A percentile compares a stretch with the other conserved stretches of the same genome.
Evolutionary conservation across 2,888 invertebrate genomes (phyloP).

Genomic region (Caenorhabditis afra): DNA sequence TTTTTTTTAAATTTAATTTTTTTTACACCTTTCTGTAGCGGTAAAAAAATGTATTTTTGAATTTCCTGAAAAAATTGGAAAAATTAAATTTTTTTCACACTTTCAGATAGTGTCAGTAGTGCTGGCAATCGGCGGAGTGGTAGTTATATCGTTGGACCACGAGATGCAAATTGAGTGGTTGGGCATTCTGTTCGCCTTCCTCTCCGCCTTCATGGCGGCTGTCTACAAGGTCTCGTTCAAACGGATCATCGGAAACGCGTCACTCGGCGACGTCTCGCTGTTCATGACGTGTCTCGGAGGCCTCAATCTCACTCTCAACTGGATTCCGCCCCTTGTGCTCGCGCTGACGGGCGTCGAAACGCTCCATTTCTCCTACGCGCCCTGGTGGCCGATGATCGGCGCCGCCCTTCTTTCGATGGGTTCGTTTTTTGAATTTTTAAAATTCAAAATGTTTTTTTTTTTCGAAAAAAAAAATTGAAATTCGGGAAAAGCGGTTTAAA

Average conservation of each 20-base stretch:
- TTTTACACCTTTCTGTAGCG: too few relatives aligned
- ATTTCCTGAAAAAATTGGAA: not conserved
- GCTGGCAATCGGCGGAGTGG: conserved; percentile 77
- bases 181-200: conserved; percentile 92
- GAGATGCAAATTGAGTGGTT: conserved; percentile 81
- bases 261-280: conserved; percentile 92
- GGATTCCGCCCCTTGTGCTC: conserved; percentile 85
- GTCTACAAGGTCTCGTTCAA: conserved; percentile 96
- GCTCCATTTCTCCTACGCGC: conserved; percentile 88
- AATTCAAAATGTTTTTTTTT: too few relatives aligned
- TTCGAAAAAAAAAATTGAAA: too few relatives aligned
- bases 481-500: too few relatives aligned
- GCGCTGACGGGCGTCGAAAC: conserved; percentile 91
- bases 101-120: conserved; percentile 73
- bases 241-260: conserved; percentile 93
- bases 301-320: conserved; percentile 87
- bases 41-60: too few relatives aligned
- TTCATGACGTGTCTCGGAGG: conserved; percentile 94
- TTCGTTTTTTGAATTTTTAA: too few relatives aligned
- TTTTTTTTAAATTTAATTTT: too few relatives aligned
- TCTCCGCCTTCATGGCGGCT: conserved; percentile 92
- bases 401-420: conserved; percentile 83
- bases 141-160: conserved; percentile 75
- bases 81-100: not conserved
- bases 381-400: conserved; percentile 90